These are phyloP conservation scores for Branchipolynoe longqiensis DNA, from an alignment of 2,888 invertebrate species.

Conservation along the genomic window DNA sequence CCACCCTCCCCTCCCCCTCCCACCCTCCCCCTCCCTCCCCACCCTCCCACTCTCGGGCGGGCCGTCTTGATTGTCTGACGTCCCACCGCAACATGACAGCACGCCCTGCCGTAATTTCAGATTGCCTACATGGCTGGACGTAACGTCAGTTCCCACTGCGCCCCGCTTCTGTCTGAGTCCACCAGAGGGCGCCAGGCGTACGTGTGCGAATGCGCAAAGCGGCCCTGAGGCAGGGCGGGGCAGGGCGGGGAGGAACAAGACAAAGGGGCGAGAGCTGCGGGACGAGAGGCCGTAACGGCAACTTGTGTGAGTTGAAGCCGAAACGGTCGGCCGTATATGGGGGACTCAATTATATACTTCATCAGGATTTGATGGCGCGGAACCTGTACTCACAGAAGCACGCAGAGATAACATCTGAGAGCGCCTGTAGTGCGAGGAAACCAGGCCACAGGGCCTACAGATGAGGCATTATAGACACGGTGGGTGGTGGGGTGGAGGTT, in stretches of 20 bases:
- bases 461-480: too few species aligned
- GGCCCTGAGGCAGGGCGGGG: not conserved
- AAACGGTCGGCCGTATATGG: conserved; percentile 14
- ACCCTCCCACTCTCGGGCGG: too few species aligned
- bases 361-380: conserved; percentile 4
- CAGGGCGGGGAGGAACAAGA: not conserved
- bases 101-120: conserved; percentile 3
- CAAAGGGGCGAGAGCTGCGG: not conserved
- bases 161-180: not conserved
- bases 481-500: too few species aligned
- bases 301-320: not conserved
- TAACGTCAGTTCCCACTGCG: conserved; percentile 16
- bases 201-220: not conserved
- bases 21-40: too few species aligned
- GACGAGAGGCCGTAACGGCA: not conserved
- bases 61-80: conserved; percentile 1
- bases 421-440: too few species aligned
- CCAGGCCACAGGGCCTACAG: too few species aligned
- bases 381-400: conserved; percentile 4
- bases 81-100: conserved; percentile 1
- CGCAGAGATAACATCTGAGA: too few species aligned
- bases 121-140: conserved; percentile 8
- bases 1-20: too few species aligned
- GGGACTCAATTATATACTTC: conserved; percentile 45
- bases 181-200: not conserved